These are phyloP conservation scores for Drosophila kikkawai DNA, from an alignment of 1,140 invertebrate species.

Conservation along the genomic window DNA sequence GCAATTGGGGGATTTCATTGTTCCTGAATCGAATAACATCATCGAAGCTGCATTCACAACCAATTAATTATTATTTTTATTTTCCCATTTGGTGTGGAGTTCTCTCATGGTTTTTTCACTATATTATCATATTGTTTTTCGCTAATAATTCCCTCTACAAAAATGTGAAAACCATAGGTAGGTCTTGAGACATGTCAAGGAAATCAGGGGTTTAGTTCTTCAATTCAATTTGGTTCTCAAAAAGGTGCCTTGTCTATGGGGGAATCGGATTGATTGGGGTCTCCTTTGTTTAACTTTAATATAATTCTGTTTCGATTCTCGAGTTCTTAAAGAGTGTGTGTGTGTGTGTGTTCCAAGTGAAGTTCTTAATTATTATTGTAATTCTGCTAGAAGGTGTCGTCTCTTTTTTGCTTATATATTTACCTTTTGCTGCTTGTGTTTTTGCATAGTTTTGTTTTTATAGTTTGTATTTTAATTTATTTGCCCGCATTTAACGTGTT, in stretches of 20 bases:
- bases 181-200: constrained; percentile 32
- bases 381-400: constrained; percentile 74
- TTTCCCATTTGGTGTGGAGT: constrained; percentile 43
- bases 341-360: constrained; percentile 53
- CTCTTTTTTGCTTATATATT: constrained; percentile 46
- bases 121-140: constrained; percentile 29
- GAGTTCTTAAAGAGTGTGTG: constrained; percentile 37
- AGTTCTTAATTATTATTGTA: constrained; percentile 77
- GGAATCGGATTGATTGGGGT: constrained; percentile 25
- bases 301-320: constrained; percentile 38
- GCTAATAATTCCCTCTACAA: constrained; percentile 38
- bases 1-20: constrained; percentile 61
- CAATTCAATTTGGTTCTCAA: constrained; percentile 49
- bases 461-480: constrained; percentile 59
- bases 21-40: constrained; percentile 73
- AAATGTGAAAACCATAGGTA: constrained; percentile 48
- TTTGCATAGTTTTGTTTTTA: constrained; percentile 43
- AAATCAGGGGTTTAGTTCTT: constrained; percentile 42
- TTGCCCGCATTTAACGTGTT: constrained; percentile 50
- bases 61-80: constrained; percentile 77
- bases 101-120: constrained; percentile 33
- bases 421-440: constrained; percentile 54
- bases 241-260: constrained; percentile 57
- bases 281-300: constrained; percentile 37
- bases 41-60: constrained; percentile 79